Evolutionary conservation across 2,797 vertebrate genomes (phyloP).

Genomic region (Amazonetta brasiliensis): DNA sequence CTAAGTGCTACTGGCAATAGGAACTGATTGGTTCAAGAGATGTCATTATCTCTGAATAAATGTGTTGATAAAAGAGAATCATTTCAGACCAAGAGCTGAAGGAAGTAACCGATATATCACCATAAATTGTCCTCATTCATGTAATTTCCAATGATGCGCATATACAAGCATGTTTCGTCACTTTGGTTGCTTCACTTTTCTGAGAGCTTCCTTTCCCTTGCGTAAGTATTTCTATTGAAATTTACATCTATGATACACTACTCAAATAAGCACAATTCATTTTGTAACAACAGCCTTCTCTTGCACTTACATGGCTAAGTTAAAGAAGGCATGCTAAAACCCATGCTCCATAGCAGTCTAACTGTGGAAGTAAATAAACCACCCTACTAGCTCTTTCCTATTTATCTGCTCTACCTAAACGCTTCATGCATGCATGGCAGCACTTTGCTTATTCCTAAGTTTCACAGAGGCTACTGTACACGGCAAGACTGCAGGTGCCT

Average conservation of each 20-base stretch:
- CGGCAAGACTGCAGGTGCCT: not conserved
- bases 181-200: not conserved
- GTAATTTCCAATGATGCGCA: not conserved
- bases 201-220: not conserved
- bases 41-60: slow-evolving; percentile 53
- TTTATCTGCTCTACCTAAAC: not conserved
- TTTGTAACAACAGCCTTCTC: not conserved
- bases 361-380: not conserved
- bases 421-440: fast-evolving
- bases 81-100: slow-evolving; percentile 22
- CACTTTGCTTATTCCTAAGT: not conserved
- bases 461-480: not conserved
- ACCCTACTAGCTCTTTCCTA: not conserved
- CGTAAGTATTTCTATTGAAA: not conserved
- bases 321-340: not conserved
- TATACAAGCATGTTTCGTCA: not conserved
- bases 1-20: slow-evolving; percentile 47
- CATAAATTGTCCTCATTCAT: not conserved
- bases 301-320: not conserved
- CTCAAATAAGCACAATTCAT: not conserved
- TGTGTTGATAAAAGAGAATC: slow-evolving; percentile 9
- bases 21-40: slow-evolving; percentile 56
- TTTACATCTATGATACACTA: not conserved
- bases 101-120: not conserved
- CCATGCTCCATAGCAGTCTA: fast-evolving